Evolutionary conservation across 2,888 invertebrate genomes (phyloP), one percentile per base, ranked within the genome.

Genomic region (Neocrepidodera transversa): DNA sequence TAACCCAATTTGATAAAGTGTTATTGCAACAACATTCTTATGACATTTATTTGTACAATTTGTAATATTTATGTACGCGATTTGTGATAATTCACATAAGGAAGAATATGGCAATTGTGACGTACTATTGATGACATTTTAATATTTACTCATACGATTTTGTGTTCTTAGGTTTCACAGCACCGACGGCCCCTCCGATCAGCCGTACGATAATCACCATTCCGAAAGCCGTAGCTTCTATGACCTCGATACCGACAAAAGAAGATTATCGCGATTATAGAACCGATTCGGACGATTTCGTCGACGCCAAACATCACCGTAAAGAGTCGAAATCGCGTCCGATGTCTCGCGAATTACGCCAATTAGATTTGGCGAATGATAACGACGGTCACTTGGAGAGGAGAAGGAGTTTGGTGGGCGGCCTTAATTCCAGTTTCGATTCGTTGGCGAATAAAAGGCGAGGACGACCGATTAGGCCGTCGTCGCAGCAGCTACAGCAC

Each of bases 211-310:
- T 88, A 23, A 91, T 91, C 54, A 90, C 90, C 4, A 92, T 93
- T 71, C 93, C 94, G 0, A 94, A 94, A 78, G 93, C 93, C 2
- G 91, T 93, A 6, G 92, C 93, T 16, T 93, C 93, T 7, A 93
- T 93, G 89, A 91, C 92, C 0, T 88, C 88, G 61, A 92, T 93
- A 71, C 92, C 93, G 1, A 92, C 93, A 0, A 85, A 91, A 67
- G 92, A 93, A 66, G 93, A 93, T 74, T 92, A 93, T 73, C 87
- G 90, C 71, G 85, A 85, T 26, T 80, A 80, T 62, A 67, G 78
- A 30, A 78, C 77, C 2, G 75, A 76, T 36, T 57, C 68, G 0
- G 79, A 80, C 56, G 80, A 79, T 54, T 82, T 85, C 7, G 81
- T 83, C 2, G 89, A 90, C 52, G 84, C 86, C 0, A 90, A 92